Base-by-base conservation (phyloP, 2,888 invertebrate genomes). In the Netelia inedita region DNA sequence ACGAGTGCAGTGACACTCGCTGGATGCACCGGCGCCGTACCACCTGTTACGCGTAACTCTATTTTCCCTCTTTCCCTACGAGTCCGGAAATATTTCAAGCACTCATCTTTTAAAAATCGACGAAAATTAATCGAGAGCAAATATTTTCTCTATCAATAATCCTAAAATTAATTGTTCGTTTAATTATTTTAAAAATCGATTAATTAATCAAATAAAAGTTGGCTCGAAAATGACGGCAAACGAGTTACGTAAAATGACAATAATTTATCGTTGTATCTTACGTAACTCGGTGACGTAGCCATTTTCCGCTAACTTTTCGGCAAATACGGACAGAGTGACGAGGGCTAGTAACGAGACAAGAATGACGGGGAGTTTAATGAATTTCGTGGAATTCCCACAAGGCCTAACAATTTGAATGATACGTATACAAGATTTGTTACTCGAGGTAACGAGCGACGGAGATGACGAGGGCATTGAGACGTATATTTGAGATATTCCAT, bases 11-110 rank as follows among this genome's bases (percentile, higher is more conserved):
- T 61, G 23, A 23, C 57, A 57, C 16, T 3, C 10, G 57, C 57
- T 9, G 5, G 21, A 35, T 23, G 35, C n/a, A 63, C n/a, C 63
- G 63, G 10, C 6, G 11, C 6, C 35, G 35, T 35, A 35, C 23
- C 84, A 84, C 81, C 84, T 84, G 84, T 80, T 72, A 55, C 66
- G 55, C 41, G 23, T 73, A 28, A 50, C 80, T 75, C 82, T 86
- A 88, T 73, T 88, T 73, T 72, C 75, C 83, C 63, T 53, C 82
- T 46, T 28, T 53, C 35, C 6, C 6, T 6, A 35, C 35, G 6
- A 74, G 55, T 10, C 19, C 61, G 35, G 6, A 43, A 50, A 72
- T 57, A 21, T 69, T 21, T 69, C n/a, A 19, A 50, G 2, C n/a
- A 14, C 1, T 10, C n/a, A n/a, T n/a, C 2, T 69, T n/a, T 68